Conservation (phyloP, 2,888 invertebrate species). For the Platypus cylindrus region DNA sequence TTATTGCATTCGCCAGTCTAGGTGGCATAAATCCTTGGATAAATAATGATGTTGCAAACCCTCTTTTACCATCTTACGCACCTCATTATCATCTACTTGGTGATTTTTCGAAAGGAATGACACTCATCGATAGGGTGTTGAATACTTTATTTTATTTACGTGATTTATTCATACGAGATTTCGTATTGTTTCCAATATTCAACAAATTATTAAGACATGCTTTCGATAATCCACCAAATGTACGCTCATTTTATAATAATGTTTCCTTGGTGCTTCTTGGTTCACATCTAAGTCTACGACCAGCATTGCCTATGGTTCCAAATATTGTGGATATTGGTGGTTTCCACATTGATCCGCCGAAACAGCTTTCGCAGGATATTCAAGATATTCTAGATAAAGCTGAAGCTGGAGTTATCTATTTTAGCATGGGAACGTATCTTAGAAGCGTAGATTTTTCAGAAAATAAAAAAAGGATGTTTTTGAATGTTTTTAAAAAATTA, state of each 20-base stretch:
- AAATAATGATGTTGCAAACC: constrained; percentile 4
- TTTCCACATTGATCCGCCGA: constrained; percentile 30
- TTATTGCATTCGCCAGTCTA: constrained; percentile 17
- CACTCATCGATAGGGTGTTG: constrained; percentile 3
- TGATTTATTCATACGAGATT: constrained; percentile 17
- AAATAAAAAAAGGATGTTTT: constrained; percentile 39
- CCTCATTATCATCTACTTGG: constrained; percentile 3
- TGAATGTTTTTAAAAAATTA: constrained; percentile 43
- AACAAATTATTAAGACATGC: constrained; percentile 15
- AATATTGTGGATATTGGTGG: constrained; percentile 45
- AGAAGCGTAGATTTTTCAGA: constrained; percentile 40
- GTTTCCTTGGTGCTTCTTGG: constrained; percentile 20
- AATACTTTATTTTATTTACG: constrained; percentile 18
- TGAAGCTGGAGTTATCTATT: constrained; percentile 35
- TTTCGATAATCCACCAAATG: constrained; percentile 1
- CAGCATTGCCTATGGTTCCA: constrained; percentile 38
- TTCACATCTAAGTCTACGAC: constrained; percentile 38
- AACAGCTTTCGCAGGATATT: constrained; percentile 19
- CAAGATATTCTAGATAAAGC: constrained; percentile 18
- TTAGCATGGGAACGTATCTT: constrained; percentile 48
- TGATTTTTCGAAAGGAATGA: constrained; percentile 3
- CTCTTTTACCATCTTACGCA: constrained; percentile 3
- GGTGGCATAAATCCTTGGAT: constrained; percentile 8
- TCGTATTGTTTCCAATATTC: constrained; percentile 13
- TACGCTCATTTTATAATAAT: constrained; percentile 10